Percentiles rank a stretch among this genome's conserved stretches.
Evolutionary conservation across 2,888 invertebrate species (phyloP).

Genomic region (Drosophila melanocephala): DNA sequence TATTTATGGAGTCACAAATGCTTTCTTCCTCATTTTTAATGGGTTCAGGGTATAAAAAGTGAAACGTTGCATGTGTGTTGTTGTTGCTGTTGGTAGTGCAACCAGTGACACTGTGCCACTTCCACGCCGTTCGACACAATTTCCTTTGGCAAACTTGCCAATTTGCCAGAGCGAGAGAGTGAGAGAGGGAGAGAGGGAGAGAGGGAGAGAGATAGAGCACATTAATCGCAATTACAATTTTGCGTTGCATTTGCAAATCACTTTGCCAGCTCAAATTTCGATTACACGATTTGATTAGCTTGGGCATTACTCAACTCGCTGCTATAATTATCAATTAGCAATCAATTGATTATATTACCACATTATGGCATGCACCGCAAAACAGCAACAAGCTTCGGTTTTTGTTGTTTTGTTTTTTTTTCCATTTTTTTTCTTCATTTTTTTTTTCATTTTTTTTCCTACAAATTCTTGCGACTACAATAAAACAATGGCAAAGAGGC

Average conservation of each 20-base stretch:
- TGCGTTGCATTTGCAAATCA: conserved; percentile 28
- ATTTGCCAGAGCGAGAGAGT: neutral
- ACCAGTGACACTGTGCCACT: conserved; percentile 7
- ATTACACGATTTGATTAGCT: conserved; percentile 60
- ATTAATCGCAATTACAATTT: conserved; percentile 6
- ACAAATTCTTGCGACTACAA: conserved; percentile 50
- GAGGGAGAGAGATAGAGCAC: neutral
- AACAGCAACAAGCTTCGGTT: conserved; percentile 30
- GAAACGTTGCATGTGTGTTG: neutral
- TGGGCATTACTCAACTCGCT: conserved; percentile 51
- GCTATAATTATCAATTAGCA: conserved; percentile 83
- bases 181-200: neutral
- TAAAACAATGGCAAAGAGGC: conserved; percentile 62
- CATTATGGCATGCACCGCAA: conserved; percentile 59
- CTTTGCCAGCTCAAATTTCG: conserved; percentile 31
- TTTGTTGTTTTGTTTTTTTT: neutral
- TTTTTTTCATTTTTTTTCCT: conserved; percentile 15
- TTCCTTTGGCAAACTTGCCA: neutral
- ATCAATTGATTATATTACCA: conserved; percentile 79
- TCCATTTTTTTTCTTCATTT: neutral
- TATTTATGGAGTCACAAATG: too few species aligned
- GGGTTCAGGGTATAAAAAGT: too few species aligned
- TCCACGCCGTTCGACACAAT: neutral
- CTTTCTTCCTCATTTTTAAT: too few species aligned
- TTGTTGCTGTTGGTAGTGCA: neutral